Evolutionary conservation across 2,113 vertebrate species (phyloP).

Genomic region (Turdus rufiventris): DNA sequence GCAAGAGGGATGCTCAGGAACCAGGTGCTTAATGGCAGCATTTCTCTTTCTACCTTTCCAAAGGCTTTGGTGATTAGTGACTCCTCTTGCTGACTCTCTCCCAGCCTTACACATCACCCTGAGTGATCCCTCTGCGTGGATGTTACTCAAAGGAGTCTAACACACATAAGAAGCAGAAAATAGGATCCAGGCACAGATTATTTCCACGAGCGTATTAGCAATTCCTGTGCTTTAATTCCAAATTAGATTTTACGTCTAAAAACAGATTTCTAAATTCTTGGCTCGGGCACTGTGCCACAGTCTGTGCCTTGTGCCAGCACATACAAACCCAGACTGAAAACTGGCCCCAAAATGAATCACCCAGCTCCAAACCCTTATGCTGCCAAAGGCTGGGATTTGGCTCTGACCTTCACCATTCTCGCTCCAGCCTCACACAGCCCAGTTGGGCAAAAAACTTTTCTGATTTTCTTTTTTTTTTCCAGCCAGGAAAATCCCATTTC

Average conservation of each 20-base stretch:
- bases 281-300: neutral
- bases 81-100: neutral
- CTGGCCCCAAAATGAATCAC: neutral
- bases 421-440: neutral
- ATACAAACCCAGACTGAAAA: neutral
- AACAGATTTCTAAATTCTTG: constrained; percentile 1
- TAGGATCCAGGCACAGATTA: neutral
- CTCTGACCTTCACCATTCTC: neutral
- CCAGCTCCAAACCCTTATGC: neutral
- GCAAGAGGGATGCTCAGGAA: neutral
- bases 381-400: neutral
- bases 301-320: neutral
- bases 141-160: neutral
- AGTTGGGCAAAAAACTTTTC: neutral
- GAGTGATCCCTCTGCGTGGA: neutral
- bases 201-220: neutral
- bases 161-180: neutral
- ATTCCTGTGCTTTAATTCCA: neutral
- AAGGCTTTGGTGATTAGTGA: neutral
- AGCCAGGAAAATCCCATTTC: neutral
- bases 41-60: neutral
- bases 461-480: neutral
- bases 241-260: constrained; percentile 26
- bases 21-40: neutral
- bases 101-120: neutral